Conservation (phyloP, 2,888 invertebrate genomes). For the Antitype chi region DNA sequence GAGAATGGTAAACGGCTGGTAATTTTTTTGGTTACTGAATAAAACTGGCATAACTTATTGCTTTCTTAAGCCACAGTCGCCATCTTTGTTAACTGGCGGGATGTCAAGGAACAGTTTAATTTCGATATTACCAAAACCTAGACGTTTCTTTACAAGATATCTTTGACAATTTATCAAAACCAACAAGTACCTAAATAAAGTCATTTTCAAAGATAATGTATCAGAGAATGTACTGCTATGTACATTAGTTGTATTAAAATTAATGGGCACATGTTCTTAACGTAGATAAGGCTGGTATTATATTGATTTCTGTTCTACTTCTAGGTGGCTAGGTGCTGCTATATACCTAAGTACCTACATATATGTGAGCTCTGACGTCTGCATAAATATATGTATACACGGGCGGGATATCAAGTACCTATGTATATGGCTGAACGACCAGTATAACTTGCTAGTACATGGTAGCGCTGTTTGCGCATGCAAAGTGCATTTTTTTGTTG, state of each 20-base stretch:
- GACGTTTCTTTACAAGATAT: neutral
- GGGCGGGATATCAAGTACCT: conserved; percentile 14
- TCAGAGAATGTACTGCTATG: conserved; percentile 1
- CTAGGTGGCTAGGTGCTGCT: conserved; percentile 47
- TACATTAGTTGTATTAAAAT: conserved; percentile 43
- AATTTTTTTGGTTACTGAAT: neutral
- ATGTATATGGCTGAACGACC: neutral
- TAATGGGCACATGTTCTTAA: conserved; percentile 49
- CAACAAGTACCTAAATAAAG: neutral
- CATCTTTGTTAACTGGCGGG: neutral
- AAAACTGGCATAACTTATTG: neutral
- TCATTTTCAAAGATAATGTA: conserved; percentile 17
- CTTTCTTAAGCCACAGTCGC: neutral
- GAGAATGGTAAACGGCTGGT: neutral
- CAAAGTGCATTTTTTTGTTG: neutral
- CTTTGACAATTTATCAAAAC: neutral
- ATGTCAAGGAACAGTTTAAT: neutral
- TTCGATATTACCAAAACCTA: neutral
- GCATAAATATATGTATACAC: conserved; percentile 13
- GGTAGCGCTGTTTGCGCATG: neutral
- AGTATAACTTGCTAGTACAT: neutral
- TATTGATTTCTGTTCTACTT: conserved; percentile 60
- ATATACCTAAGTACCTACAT: conserved; percentile 23
- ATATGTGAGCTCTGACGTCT: conserved; percentile 49
- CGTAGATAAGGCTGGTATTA: conserved; percentile 31